Percentiles rank a stretch among this genome's conserved stretches.
Evolutionary conservation across 2,113 vertebrate genomes (phyloP).

Genomic region (Amphiprion ocellaris): DNA sequence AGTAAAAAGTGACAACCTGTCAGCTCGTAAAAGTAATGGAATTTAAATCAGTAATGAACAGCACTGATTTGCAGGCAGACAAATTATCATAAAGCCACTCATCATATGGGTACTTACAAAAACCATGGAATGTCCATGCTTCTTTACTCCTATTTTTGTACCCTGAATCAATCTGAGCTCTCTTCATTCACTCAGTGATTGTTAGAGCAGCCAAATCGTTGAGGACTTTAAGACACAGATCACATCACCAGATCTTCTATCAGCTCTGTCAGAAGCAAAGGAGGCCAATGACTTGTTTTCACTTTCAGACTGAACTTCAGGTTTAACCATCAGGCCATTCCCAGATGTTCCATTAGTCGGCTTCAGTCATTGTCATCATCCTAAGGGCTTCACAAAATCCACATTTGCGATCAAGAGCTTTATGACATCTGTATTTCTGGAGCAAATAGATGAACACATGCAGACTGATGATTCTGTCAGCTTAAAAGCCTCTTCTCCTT

Average conservation of each 20-base stretch:
- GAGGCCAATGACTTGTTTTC: constrained; percentile 5
- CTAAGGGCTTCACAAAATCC: neutral
- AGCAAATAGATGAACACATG: neutral
- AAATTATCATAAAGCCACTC: constrained; percentile 60
- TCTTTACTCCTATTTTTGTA: constrained; percentile 79
- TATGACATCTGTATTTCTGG: neutral
- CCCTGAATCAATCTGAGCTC: constrained; percentile 75
- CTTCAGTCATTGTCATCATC: constrained; percentile 1
- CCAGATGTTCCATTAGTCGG: neutral
- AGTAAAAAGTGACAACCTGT: constrained; percentile 6
- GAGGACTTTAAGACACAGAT: constrained; percentile 48
- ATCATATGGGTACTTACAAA: constrained; percentile 82
- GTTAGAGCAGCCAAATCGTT: constrained; percentile 59
- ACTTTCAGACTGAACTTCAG: constrained; percentile 15
- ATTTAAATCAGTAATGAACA: constrained; percentile 54
- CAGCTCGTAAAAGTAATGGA: constrained; percentile 40
- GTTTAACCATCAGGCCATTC: constrained; percentile 1
- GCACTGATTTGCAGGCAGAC: constrained; percentile 61
- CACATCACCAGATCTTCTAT: constrained; percentile 63
- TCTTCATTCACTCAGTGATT: constrained; percentile 70
- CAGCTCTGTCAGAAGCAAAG: constrained; percentile 25
- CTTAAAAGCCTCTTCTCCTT: constrained; percentile 2
- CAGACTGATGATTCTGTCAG: neutral
- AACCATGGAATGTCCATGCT: constrained; percentile 77
- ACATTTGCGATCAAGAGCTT: neutral